phyloP scores from a whole-genome alignment of 2,113 vertebrate genomes.

The Sigmodon hispidus region DNA sequence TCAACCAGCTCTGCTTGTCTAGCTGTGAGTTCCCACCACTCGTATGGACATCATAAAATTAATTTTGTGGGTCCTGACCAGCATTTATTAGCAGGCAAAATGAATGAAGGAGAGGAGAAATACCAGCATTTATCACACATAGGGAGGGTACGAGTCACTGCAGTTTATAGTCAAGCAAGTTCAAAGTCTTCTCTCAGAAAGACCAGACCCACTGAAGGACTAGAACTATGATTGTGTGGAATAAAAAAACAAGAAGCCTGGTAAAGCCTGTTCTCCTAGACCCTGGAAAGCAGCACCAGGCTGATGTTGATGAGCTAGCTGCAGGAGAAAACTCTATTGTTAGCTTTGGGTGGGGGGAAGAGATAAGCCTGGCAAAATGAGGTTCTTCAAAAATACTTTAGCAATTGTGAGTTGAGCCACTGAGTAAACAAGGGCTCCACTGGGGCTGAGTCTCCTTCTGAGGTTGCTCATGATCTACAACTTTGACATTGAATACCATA shows the following conservation, averaged over 20 bases:
- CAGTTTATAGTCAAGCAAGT: neutral
- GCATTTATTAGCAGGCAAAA: neutral
- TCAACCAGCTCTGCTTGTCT: neutral
- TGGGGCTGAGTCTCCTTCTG: neutral
- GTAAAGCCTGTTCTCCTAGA: neutral
- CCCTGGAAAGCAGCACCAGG: neutral
- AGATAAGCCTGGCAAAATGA: constrained; percentile 1
- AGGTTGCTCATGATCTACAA: constrained; percentile 48
- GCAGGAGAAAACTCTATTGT: neutral
- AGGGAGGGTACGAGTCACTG: neutral
- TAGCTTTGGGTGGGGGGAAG: neutral
- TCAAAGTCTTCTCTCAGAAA: neutral
- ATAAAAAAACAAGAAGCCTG: neutral
- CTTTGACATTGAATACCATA: constrained; percentile 45
- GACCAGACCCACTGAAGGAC: neutral
- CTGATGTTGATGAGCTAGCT: neutral
- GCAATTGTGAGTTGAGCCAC: neutral
- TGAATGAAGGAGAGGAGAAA: neutral
- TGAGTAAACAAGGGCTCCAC: neutral
- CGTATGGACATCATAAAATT: neutral
- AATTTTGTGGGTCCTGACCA: neutral
- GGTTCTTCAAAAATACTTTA: neutral
- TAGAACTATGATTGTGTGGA: neutral
- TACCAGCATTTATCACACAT: neutral
- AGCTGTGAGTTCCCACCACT: neutral